Base-by-base conservation (phyloP, 2,797 vertebrate species). In the Oreortyx pictus region DNA sequence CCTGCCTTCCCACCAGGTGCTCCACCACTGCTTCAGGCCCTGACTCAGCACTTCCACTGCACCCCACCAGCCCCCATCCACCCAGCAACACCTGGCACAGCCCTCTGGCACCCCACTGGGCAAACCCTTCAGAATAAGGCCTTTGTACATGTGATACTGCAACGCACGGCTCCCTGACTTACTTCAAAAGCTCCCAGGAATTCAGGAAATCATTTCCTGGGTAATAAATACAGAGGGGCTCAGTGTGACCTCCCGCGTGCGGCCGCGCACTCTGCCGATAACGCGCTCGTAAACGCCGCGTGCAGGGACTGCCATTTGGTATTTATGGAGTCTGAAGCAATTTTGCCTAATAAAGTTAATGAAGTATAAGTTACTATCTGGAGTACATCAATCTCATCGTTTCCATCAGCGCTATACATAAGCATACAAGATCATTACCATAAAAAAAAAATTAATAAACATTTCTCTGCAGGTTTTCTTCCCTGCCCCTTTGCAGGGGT, bases 311-410 rank as follows among this genome's bases (percentile, higher is more conserved):
- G 33, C 72, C 54, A 75, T 54, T 91, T 57, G 75, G 56, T 93
- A 62, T 95, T 95, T 94, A 90, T 92, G 86, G 94, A 95, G 57
- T 87, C 67, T 43, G 72, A 50, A 78, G 79, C 74, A 92, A 94
- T 93, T 96, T 93, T 73, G 52, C 56, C 74, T 89, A 89, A 94
- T 94, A 77, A 95, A 95, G 44, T 72, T 95, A 94, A 94, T 84
- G 85, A 92, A 95, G 76, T 57, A 60, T 61, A 47, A 5, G 1
- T 64, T 74, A 67, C 31, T 46, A 77, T 59, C 61, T 88, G 74
- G 70, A 96, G n/a, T 91, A 29, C 24, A 65, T 76, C 13, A 33
- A 17, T 92, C 49, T 94, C 88, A 77, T 82, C n/a, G 11, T 52
- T 91, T 94, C 78, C 84, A 95, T 70, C 59, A 83, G 57, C 19